Percentiles rank a stretch among this genome's conserved stretches.
Evolutionary conservation across 2,888 invertebrate species (phyloP).

Genomic region (Sicus ferrugineus): DNA sequence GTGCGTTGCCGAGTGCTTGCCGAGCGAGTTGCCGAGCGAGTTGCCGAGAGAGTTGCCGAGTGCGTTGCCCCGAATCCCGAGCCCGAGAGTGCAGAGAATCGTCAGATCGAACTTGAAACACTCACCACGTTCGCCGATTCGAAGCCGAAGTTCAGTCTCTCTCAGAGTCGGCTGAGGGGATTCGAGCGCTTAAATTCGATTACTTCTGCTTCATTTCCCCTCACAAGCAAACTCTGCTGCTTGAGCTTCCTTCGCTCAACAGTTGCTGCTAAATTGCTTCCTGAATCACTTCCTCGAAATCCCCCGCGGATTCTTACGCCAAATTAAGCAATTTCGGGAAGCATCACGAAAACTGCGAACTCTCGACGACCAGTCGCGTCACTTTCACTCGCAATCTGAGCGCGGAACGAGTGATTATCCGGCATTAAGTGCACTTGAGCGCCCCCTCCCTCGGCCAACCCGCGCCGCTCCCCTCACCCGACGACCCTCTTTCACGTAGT

Average conservation of each 20-base stretch:
- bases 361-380: background rate
- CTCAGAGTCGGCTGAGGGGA: too few species aligned
- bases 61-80: too few species aligned
- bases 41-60: too few species aligned
- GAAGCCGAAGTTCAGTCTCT: too few species aligned
- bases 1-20: too few species aligned
- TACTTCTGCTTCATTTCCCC: background rate
- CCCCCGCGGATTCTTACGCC: background rate
- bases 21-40: too few species aligned
- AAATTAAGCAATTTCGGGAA: constrained; percentile 9
- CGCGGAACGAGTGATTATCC: constrained; percentile 24
- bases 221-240: background rate
- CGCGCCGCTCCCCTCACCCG: background rate
- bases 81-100: too few species aligned
- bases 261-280: background rate
- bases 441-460: too few species aligned
- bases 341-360: background rate
- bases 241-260: background rate
- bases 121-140: too few species aligned
- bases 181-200: background rate
- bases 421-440: constrained; percentile 12
- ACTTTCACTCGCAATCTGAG: background rate
- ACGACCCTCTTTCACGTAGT: background rate
- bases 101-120: too few species aligned
- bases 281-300: background rate